These are phyloP conservation scores for Pimpla rufipes DNA, from an alignment of 2,888 invertebrate genomes.

Conservation along the genomic window DNA sequence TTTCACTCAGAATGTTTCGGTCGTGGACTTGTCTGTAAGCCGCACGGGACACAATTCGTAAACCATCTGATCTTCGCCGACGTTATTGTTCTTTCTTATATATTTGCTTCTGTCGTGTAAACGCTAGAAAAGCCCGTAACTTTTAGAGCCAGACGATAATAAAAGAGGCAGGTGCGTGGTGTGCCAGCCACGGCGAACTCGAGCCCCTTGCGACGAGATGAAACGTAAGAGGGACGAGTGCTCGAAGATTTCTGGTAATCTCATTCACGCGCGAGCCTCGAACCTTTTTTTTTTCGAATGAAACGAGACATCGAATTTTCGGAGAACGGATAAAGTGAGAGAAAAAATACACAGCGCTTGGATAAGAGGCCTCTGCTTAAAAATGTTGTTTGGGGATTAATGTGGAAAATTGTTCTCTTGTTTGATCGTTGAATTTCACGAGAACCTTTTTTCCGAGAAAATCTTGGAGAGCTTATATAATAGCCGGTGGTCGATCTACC, in stretches of 20 bases:
- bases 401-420: constrained; percentile 43
- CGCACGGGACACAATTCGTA: constrained; percentile 5
- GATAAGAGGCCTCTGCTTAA: constrained; percentile 43
- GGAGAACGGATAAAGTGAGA: constrained; percentile 7
- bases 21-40: not conserved
- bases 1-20: not conserved
- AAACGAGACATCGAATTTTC: constrained; percentile 46
- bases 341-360: constrained; percentile 26
- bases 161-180: constrained; percentile 56
- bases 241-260: constrained; percentile 64
- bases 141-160: constrained; percentile 52
- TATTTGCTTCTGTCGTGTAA: constrained; percentile 50
- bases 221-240: constrained; percentile 57
- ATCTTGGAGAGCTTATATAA: constrained; percentile 49
- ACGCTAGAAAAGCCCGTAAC: constrained; percentile 57
- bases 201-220: constrained; percentile 24
- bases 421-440: constrained; percentile 60
- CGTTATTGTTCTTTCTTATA: constrained; percentile 49
- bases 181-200: constrained; percentile 52
- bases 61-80: constrained; percentile 59
- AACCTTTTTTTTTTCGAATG: constrained; percentile 26
- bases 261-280: constrained; percentile 46
- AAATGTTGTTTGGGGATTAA: constrained; percentile 58
- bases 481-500: constrained; percentile 37
- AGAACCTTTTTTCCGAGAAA: constrained; percentile 56